Evolutionary conservation across 2,888 invertebrate genomes (phyloP).

Genomic region (Cephus spinipes): DNA sequence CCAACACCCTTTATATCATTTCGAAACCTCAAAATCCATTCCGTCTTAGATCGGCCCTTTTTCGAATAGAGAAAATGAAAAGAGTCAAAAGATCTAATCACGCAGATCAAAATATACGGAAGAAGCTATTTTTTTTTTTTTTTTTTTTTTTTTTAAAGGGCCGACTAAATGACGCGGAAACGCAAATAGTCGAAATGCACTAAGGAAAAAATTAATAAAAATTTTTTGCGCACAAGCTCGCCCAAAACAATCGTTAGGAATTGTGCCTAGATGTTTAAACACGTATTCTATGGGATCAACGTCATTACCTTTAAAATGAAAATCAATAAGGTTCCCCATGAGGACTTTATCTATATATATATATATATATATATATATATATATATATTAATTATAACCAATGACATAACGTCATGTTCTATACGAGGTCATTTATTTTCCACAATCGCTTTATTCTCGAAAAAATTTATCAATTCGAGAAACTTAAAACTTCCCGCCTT

Average conservation of each 20-base stretch:
- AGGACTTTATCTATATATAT: constrained; percentile 23
- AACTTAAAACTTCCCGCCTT: constrained; percentile 2
- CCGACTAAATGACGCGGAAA: not conserved
- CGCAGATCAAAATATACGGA: not conserved
- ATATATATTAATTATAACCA: constrained; percentile 27
- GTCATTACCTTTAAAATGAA: constrained; percentile 47
- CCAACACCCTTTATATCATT: not conserved
- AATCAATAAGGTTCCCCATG: constrained; percentile 26
- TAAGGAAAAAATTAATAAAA: not conserved
- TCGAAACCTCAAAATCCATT: not conserved
- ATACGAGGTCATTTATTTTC: constrained; percentile 6
- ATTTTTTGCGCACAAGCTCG: constrained; percentile 53
- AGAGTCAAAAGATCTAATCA: not conserved
- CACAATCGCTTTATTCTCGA: not conserved
- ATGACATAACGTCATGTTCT: not conserved
- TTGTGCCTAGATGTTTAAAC: constrained; percentile 61
- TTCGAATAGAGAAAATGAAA: not conserved
- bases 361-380: constrained; percentile 20
- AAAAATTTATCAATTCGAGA: not conserved
- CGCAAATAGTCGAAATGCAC: not conserved
- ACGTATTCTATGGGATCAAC: constrained; percentile 62
- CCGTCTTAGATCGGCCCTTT: not conserved
- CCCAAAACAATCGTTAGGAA: constrained; percentile 61
- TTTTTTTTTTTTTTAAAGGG: not conserved
- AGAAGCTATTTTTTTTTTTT: no score